Percentiles rank a stretch among this genome's conserved stretches.
Evolutionary conservation across 2,797 vertebrate genomes (phyloP).

Genomic region (Manis crassicaudata): DNA sequence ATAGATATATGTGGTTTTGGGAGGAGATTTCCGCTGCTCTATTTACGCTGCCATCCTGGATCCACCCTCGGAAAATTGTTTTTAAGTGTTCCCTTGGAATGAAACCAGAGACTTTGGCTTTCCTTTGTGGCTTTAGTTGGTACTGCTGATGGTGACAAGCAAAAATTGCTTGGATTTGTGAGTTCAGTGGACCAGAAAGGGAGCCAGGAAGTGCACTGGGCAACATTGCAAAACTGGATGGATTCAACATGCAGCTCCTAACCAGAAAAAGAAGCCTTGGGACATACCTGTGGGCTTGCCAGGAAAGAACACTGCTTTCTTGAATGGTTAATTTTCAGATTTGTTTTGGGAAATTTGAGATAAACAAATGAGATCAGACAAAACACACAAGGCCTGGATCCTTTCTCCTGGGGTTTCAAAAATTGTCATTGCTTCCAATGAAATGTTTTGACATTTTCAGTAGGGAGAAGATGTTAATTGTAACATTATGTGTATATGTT

Average conservation of each 20-base stretch:
- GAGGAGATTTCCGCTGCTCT: too few species aligned
- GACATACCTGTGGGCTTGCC: conserved; percentile 27
- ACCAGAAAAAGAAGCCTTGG: conserved; percentile 44
- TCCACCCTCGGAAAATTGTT: neutral
- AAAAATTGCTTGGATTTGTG: conserved; percentile 64
- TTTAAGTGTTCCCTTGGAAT: conserved; percentile 45
- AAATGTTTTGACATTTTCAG: conserved; percentile 72
- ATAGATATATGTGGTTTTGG: too few species aligned
- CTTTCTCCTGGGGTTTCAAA: conserved; percentile 70
- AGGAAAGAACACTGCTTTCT: conserved; percentile 25
- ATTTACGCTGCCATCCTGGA: too few species aligned
- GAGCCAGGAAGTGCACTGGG: conserved; percentile 46
- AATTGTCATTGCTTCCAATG: conserved; percentile 37
- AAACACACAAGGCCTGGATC: conserved; percentile 60
- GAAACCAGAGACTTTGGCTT: conserved; percentile 50
- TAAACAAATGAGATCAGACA: conserved; percentile 69
- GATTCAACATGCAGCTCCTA: neutral
- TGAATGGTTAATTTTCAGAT: conserved; percentile 71
- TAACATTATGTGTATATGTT: conserved; percentile 59
- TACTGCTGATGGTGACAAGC: conserved; percentile 42
- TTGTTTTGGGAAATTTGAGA: conserved; percentile 67
- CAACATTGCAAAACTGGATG: neutral
- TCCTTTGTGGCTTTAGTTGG: neutral
- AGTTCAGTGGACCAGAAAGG: neutral
- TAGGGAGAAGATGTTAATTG: conserved; percentile 66